A percentile compares a stretch with the other conserved stretches of the same genome.
Conservation (phyloP, 2,888 invertebrate species). For the Cyclophora punctaria region DNA sequence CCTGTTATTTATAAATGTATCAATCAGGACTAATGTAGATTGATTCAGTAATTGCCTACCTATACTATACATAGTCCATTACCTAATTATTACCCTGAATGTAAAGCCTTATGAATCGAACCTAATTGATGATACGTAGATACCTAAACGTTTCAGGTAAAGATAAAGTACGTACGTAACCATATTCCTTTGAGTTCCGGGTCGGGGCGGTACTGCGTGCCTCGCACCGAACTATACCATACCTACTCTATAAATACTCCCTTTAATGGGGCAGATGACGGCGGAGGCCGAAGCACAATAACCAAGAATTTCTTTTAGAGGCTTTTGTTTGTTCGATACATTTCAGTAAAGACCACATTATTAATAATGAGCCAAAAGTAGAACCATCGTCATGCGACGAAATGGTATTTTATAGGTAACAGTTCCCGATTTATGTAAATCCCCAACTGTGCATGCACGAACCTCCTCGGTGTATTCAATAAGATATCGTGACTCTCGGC, state of each 20-base stretch:
- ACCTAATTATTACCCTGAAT: too few species aligned
- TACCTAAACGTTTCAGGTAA: too few species aligned
- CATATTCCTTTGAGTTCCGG: constrained; percentile 4
- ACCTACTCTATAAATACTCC: constrained; percentile 10
- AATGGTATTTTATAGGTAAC: constrained; percentile 23
- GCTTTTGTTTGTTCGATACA: constrained; percentile 8
- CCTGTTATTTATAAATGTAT: too few species aligned
- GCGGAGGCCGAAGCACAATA: too few species aligned
- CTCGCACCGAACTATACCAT: constrained; percentile 42
- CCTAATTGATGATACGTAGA: too few species aligned
- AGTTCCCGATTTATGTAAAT: constrained; percentile 40
- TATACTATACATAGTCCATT: too few species aligned
- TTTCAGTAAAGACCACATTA: not conserved
- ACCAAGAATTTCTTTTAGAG: constrained; percentile 5
- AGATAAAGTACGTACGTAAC: not conserved
- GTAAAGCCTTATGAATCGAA: too few species aligned
- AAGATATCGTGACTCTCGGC: constrained; percentile 60
- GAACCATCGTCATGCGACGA: constrained; percentile 27
- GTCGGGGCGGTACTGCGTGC: constrained; percentile 42
- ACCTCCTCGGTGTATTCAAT: constrained; percentile 25
- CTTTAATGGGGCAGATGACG: not conserved
- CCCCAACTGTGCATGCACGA: constrained; percentile 22
- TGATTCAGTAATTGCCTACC: too few species aligned
- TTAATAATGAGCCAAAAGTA: constrained; percentile 13
- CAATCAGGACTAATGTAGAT: too few species aligned